Evolutionary conservation across 2,888 invertebrate species (phyloP).

Genomic region (Ophion slaviceki): DNA sequence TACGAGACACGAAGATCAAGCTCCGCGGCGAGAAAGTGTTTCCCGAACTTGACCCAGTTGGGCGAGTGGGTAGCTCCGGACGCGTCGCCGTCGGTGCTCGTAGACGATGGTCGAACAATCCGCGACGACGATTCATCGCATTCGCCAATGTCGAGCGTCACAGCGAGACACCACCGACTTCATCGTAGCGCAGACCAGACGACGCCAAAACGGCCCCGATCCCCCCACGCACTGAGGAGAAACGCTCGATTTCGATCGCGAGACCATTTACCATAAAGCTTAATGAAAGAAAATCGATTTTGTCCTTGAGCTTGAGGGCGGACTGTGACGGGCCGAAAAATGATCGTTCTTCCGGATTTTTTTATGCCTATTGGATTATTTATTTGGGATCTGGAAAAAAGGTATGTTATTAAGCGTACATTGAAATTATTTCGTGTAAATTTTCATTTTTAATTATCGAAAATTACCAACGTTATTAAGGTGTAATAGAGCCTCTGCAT

Average conservation of each 20-base stretch:
- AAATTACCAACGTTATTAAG: too few species aligned
- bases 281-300: not conserved
- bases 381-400: too few species aligned
- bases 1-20: slow-evolving; percentile 49
- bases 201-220: slow-evolving; percentile 50
- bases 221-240: not conserved
- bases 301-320: not conserved
- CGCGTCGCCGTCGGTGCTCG: slow-evolving; percentile 40
- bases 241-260: not conserved
- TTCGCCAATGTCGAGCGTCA: slow-evolving; percentile 21
- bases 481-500: too few species aligned
- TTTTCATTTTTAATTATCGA: too few species aligned
- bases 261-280: not conserved
- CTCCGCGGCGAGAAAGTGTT: slow-evolving; percentile 60
- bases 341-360: too few species aligned
- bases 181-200: slow-evolving; percentile 35
- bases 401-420: too few species aligned
- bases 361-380: too few species aligned
- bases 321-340: too few species aligned
- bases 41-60: slow-evolving; percentile 67
- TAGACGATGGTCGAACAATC: slow-evolving; percentile 16
- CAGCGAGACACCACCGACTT: slow-evolving; percentile 8
- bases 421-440: too few species aligned
- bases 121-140: slow-evolving; percentile 51
- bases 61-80: slow-evolving; percentile 33